Conservation (phyloP, 2,888 invertebrate species). For the Drosophila setosimentum region DNA sequence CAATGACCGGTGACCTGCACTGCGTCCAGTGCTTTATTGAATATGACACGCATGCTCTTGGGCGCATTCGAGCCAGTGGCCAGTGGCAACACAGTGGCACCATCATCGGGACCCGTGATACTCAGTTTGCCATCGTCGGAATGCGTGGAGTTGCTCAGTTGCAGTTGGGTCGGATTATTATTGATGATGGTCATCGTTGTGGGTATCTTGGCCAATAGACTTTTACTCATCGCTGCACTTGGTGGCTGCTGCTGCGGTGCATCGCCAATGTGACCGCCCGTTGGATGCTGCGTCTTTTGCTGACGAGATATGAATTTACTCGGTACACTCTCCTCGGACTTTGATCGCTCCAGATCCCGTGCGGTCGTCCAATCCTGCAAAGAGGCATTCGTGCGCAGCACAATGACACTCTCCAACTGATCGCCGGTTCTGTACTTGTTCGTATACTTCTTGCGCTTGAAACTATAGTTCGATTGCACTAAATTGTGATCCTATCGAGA, state of each 20-base stretch:
- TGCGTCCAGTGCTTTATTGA: constrained; percentile 83
- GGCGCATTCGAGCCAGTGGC: constrained; percentile 26
- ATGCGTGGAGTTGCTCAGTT: constrained; percentile 76
- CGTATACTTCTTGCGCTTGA: constrained; percentile 83
- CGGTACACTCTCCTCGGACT: constrained; percentile 50
- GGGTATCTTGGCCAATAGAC: constrained; percentile 82
- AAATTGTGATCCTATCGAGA: constrained; percentile 84
- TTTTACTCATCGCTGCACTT: constrained; percentile 65
- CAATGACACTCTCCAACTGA: constrained; percentile 83
- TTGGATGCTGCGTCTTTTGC: constrained; percentile 36
- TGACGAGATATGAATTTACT: constrained; percentile 57
- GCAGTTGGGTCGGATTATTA: constrained; percentile 62
- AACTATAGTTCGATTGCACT: constrained; percentile 84
- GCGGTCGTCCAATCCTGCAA: constrained; percentile 81
- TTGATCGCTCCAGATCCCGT: constrained; percentile 78
- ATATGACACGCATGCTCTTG: constrained; percentile 75
- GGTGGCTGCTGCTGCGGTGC: constrained; percentile 5
- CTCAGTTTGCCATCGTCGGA: constrained; percentile 82
- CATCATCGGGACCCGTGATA: constrained; percentile 43
- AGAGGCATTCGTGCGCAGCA: constrained; percentile 83
- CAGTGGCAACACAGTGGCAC: constrained; percentile 26
- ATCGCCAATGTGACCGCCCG: constrained; percentile 22
- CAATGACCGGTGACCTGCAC: constrained; percentile 84
- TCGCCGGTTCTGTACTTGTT: constrained; percentile 81
- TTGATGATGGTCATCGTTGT: constrained; percentile 84